Conservation (phyloP, 2,888 invertebrate species). For the Reticulitermes lucifugus region DNA sequence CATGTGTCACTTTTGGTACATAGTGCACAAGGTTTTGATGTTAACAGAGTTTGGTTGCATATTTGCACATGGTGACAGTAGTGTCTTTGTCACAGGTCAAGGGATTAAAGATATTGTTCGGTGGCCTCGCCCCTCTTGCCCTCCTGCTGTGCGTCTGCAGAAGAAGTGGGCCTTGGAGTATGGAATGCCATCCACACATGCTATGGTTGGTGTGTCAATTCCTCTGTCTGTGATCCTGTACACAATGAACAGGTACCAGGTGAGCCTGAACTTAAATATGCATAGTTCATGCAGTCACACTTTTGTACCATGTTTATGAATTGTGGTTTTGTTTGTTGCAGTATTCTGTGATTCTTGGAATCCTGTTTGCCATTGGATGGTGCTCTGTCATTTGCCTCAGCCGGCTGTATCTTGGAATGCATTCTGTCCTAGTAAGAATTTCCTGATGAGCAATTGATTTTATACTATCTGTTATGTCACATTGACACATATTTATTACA, state of each 20-base stretch:
- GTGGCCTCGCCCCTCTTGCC: conserved; percentile 86
- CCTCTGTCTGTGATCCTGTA: conserved; percentile 87
- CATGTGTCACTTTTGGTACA: too few relatives aligned
- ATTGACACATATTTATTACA: too few relatives aligned
- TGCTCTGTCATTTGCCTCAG: conserved; percentile 85
- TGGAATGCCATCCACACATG: conserved; percentile 96
- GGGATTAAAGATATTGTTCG: conserved; percentile 88
- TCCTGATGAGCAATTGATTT: neutral
- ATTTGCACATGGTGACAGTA: too few relatives aligned
- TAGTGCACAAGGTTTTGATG: too few relatives aligned
- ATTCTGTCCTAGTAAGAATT: conserved; percentile 83
- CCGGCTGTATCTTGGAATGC: conserved; percentile 93
- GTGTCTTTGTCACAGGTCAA: conserved; percentile 72
- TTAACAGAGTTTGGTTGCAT: too few relatives aligned
- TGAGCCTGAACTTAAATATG: conserved; percentile 9
- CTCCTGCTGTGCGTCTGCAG: conserved; percentile 86
- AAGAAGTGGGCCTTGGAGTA: conserved; percentile 91
- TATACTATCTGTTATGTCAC: too few relatives aligned
- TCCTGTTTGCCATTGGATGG: conserved; percentile 65
- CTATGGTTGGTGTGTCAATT: conserved; percentile 90
- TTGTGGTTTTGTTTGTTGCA: conserved; percentile 57
- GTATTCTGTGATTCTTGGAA: conserved; percentile 64
- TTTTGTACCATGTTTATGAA: neutral
- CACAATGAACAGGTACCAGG: conserved; percentile 82
- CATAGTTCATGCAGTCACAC: neutral